Evolutionary conservation across 2,888 invertebrate genomes (phyloP), one percentile per base, ranked within the genome.

Genomic region (Formica aserva): DNA sequence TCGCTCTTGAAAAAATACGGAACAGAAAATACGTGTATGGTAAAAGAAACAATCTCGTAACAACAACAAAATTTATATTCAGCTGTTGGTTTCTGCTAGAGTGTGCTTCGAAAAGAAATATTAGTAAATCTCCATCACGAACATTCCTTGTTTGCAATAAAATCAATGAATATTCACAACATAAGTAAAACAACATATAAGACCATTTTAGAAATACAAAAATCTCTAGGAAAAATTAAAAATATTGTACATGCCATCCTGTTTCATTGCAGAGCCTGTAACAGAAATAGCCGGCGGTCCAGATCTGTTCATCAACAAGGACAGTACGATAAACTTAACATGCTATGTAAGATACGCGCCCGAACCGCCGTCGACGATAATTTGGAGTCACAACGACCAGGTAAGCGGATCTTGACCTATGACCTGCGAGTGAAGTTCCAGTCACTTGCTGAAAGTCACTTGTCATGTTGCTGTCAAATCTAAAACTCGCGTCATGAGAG

Each of bases 301-400:
- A 32, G 98, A 98, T 94, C 95, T 98, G 91, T 98, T 97, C 95
- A 97, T 98, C 95, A 97, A 98, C 95, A 97, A 97, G 92, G 98
- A 98, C 71, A 98, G 98, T 90, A 98, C 98, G 85, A 98, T 98
- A 95, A 98, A 98, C 95, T 95, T 98, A 91, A 98, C 98, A 63
- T 98, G 98, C 94, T 96, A 97, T 92, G 97, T 98, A 76, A 96
- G 96, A 92, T 97, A 97, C 94, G 97, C 98, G n/a, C 98, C 98
- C 67, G 98, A 98, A 94, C 98, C 98, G 63, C 98, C 98, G n/a
- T 97, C 97, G 81, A 96, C 97, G 83, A 97, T 98, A 94, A 96
- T 97, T 90, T 98, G 98, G 98, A 97, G 97, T 88, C 98, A 98
- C 95, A 97, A 98, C 95, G 95, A 95, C 85, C 95, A 96, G 95